Evolutionary conservation across 1,140 invertebrate genomes (phyloP).

Genomic region (Drosophila biarmipes): DNA sequence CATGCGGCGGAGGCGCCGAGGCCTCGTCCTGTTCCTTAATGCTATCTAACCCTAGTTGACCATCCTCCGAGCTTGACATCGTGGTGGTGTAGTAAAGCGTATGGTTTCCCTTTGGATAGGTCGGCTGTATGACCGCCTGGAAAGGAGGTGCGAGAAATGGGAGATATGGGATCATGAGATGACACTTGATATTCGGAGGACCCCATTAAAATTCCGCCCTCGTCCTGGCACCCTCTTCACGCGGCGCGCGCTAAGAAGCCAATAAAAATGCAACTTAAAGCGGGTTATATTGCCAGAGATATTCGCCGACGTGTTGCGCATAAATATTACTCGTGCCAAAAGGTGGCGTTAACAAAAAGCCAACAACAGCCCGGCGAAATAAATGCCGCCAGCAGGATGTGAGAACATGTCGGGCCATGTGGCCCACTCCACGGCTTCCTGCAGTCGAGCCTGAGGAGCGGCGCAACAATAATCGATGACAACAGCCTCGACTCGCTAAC

Average conservation of each 20-base stretch:
- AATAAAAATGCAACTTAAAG: slow-evolving; percentile 82
- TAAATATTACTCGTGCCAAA: slow-evolving; percentile 58
- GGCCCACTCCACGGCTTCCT: slow-evolving; percentile 19
- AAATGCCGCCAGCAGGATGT: slow-evolving; percentile 17
- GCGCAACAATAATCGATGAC: slow-evolving; percentile 47
- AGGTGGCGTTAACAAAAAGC: slow-evolving; percentile 48
- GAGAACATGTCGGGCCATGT: slow-evolving; percentile 27
- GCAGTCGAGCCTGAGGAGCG: slow-evolving; percentile 25
- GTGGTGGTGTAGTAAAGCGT: slow-evolving; percentile 82
- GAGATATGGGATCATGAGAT: slow-evolving; percentile 19
- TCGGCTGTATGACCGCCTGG: slow-evolving; percentile 74
- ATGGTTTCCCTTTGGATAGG: slow-evolving; percentile 81
- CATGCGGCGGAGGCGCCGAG: slow-evolving; percentile 4
- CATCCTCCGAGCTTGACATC: slow-evolving; percentile 74
- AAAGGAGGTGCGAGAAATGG: slow-evolving; percentile 9
- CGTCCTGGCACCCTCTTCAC: slow-evolving; percentile 45
- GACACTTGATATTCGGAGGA: slow-evolving; percentile 51
- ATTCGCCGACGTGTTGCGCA: slow-evolving; percentile 69
- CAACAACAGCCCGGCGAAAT: slow-evolving; percentile 7
- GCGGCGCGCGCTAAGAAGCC: slow-evolving; percentile 63
- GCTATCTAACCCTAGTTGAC: slow-evolving; percentile 70
- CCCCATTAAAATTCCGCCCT: slow-evolving; percentile 62
- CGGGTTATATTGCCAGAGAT: slow-evolving; percentile 70
- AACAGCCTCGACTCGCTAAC: slow-evolving; percentile 34
- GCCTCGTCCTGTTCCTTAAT: slow-evolving; percentile 61